phyloP scores from a whole-genome alignment of 2,888 invertebrate species.

The Sesia bembeciformis region DNA sequence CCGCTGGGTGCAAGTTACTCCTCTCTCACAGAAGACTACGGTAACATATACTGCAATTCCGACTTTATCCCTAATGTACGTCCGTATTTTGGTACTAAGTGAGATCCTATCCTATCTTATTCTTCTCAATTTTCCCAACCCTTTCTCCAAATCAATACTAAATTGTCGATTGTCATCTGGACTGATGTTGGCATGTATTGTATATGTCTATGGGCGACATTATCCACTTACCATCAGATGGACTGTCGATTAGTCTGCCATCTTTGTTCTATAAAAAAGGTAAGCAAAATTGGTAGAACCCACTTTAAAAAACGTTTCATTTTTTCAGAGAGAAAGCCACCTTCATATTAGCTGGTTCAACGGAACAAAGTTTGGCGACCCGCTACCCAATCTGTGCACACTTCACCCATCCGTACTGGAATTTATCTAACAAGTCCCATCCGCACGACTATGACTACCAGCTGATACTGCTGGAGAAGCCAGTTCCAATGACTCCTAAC shows the following conservation, averaged over 20 bases:
- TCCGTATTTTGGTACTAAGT: too few relatives aligned
- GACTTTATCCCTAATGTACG: too few relatives aligned
- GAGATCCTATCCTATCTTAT: too few relatives aligned
- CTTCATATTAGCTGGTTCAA: constrained; percentile 43
- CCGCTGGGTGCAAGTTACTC: too few relatives aligned
- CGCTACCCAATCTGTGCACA: constrained; percentile 46
- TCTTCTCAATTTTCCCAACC: too few relatives aligned
- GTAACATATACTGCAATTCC: too few relatives aligned
- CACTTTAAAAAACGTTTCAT: neutral
- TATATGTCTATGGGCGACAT: neutral
- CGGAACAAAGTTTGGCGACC: constrained; percentile 25
- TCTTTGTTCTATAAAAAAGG: neutral
- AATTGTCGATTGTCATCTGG: too few relatives aligned
- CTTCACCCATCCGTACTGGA: constrained; percentile 48
- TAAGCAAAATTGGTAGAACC: neutral
- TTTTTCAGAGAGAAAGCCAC: constrained; percentile 33
- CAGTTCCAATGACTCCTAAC: constrained; percentile 34
- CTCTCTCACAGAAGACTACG: too few relatives aligned
- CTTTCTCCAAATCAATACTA: too few relatives aligned
- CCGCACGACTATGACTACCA: constrained; percentile 57
- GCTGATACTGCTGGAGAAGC: constrained; percentile 40
- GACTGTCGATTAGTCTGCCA: neutral
- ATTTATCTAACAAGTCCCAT: constrained; percentile 18
- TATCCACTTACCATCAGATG: neutral
- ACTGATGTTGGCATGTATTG: neutral